Evolutionary conservation across 1,140 invertebrate species (phyloP).

Genomic region (Xylocopa sonorina): DNA sequence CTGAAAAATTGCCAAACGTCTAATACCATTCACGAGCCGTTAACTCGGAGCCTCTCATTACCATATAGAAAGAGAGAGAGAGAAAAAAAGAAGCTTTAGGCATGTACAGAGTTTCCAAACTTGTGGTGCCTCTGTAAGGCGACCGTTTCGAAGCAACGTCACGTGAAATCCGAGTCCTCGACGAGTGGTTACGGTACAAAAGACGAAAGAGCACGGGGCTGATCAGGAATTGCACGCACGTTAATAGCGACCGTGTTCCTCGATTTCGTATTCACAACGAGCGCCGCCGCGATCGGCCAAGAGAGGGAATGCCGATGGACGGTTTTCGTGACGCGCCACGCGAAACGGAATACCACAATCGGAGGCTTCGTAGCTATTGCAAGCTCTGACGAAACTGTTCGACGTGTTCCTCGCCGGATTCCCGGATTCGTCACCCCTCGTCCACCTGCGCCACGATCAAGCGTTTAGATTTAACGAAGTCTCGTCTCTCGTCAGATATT

Average conservation of each 20-base stretch:
- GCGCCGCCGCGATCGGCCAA: neutral
- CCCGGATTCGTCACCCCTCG: neutral
- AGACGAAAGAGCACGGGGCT: constrained; percentile 12
- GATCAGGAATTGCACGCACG: constrained; percentile 55
- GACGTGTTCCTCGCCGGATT: neutral
- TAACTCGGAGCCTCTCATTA: too few relatives aligned
- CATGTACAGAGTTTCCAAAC: neutral
- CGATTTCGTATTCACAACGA: constrained; percentile 48
- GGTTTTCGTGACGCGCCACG: constrained; percentile 24
- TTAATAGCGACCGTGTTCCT: constrained; percentile 36
- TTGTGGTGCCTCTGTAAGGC: neutral
- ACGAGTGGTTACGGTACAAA: constrained; percentile 25
- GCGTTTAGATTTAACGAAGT: neutral
- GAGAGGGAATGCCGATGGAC: constrained; percentile 8
- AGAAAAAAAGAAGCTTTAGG: neutral
- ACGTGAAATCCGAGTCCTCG: neutral
- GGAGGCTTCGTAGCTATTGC: constrained; percentile 2
- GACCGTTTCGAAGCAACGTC: neutral
- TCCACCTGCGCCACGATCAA: neutral
- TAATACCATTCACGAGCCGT: too few relatives aligned
- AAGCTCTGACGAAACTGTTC: constrained; percentile 16
- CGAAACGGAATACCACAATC: constrained; percentile 14
- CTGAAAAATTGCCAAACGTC: too few relatives aligned
- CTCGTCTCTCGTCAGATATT: neutral
- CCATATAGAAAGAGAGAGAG: too few relatives aligned